Base-by-base conservation (phyloP, 2,888 invertebrate genomes). In the Calliphora vomitoria region DNA sequence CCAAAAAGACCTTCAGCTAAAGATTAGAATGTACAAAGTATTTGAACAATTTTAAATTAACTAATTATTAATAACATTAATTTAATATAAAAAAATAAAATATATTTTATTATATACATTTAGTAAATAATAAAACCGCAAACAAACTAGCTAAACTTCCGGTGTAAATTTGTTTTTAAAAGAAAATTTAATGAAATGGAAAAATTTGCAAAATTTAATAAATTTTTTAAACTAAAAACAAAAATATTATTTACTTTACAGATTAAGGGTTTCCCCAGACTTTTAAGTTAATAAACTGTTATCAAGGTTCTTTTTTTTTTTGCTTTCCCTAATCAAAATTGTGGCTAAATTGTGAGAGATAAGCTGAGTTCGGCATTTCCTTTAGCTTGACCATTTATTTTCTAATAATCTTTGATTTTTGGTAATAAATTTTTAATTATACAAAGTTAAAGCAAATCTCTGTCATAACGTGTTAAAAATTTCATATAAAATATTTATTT, bases 381-480 rank as follows among this genome's bases (percentile, higher is more conserved):
- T 66, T 66, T 20, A 8, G 18, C 20, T 3, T 15, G 10, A 13
- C 5, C 25, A 13, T 64, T 71, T 58, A 41, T 47, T 20, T 44
- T 66, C 20, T 20, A 20, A 66, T 58, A 66, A 31, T 66, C 47
- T 38, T 55, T 75, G 47, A 68, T 75, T 82, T 82, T 31, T 8
- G 10, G 47, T 50, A 74, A 78, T 74, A 41, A 62, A 31, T 76
- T 35, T 75, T 68, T 11, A 20, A 50, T 38, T 18, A 31, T 35
- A 62, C 31, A n/a, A 55, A 38, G 4, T 5, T 11, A 18, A 11
- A 47, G 15, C 3, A 85, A 80, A 80, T 80, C 80, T 60, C 80
- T 44, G 69, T 8, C 47, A 75, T 60, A 74, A 78, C 47, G 18
- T 80, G 66, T 66, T 44, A 13, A 75, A 81, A 69, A 76, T 58